Evolutionary conservation across 2,888 invertebrate species (phyloP), one percentile per base, ranked within the genome.

Genomic region (Yponomeuta plumbellus): DNA sequence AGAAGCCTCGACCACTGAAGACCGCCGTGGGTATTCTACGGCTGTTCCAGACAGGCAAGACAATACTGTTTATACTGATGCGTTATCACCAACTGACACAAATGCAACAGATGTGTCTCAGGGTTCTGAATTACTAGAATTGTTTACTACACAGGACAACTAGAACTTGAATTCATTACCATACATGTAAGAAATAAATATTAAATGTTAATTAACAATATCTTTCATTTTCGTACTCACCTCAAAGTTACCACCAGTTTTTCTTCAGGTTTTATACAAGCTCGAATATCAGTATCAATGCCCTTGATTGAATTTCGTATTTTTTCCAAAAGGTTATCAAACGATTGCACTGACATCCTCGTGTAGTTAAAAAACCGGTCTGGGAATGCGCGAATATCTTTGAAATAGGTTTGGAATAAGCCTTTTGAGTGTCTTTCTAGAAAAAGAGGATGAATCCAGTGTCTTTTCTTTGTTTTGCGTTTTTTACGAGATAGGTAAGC

Each of bases 11-110:
- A 71, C 69, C 69, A 73, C 71, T 70, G 71, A 70, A 72, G 62
- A 66, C 69, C 70, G 69, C 69, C 69, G 71, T 70, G 70, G 67
- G 68, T 72, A 68, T 70, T 70, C 70, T 68, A 71, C 72, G 71
- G 70, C 71, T 72, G 71, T 71, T 72, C 71, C 71, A 71, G 71
- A 71, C 72, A 70, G 71, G 71, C 70, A 71, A 70, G 72, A 73
- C 59, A 71, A 71, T 71, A 69, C 70, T 70, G 68, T 71, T 72
- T 71, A 72, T 70, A 72, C 71, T 70, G 70, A 71, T 69, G 70
- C 69, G 70, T 72, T 72, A 71, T 74, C 71, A 71, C 72, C 71
- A 72, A 72, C 72, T 74, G 71, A 74, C 71, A 74, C 71, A 72
- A 72, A 73, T 71, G 71, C 69, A 72, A 70, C 71, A 72, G 71